Base-by-base conservation (phyloP, 2,888 invertebrate genomes). In the Tridacna crocea region DNA sequence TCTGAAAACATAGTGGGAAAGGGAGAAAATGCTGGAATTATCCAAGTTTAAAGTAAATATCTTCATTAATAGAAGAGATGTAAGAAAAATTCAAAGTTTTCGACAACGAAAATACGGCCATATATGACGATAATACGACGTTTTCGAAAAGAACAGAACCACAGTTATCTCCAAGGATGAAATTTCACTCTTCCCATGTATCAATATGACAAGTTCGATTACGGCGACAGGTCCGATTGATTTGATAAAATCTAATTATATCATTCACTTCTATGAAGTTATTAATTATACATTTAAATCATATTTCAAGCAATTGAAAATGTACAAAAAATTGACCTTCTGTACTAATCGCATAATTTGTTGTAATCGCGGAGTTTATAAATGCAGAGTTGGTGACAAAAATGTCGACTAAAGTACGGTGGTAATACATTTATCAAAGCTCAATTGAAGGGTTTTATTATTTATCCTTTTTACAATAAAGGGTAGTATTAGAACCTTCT, bases 281-380 rank as follows among this genome's bases (percentile, higher is more conserved):
- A 70, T 70, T 51, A 70, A 70, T 70, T 51, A 70, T 70, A 24
- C 47, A 51, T 70, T 70, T 70, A 51, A 70, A 26, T 70, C 51
- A 70, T 51, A 51, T 70, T 47, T 70, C 22, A 22, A 51, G 70
- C 70, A 70, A 70, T 70, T 70, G 70, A 70, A 70, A 61, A 24
- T 47, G 24, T 24, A 70, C 70, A 70, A 70, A 51, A 47, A 47
- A 46, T 22, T 51, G 70, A 70, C 70, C 70, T 70, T 70, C 47
- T 11, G 55, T 47, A 22, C 70, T 70, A 70, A 70, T 70, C 70
- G 70, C 70, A 24, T 70, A 70, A 70, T 51, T 70, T 26, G 51
- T 51, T 47, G 48, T 27, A 70, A 51, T 70, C 51, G 15, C 46
- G 66, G 4, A 55, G 17, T 55, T 55, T 55, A 19, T 19, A 15